Conservation (phyloP, 2,113 vertebrate genomes). For the Lamprologus speciosus region DNA sequence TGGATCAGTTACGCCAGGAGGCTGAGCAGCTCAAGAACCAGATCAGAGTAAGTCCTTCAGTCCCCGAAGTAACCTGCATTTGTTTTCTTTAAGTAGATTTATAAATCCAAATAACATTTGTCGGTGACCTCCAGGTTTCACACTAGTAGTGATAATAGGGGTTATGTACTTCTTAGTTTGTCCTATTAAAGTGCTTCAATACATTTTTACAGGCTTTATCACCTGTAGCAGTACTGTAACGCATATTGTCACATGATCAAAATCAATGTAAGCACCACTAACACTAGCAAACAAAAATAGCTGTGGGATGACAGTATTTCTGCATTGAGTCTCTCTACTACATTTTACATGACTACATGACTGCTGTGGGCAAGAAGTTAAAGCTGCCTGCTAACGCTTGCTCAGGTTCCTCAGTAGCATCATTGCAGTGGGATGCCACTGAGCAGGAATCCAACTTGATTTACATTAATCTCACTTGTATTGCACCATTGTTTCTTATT, state of each 20-base stretch:
- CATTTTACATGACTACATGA: background rate
- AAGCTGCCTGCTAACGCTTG: background rate
- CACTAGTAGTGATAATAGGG: background rate
- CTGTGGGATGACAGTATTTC: background rate
- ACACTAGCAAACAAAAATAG: background rate
- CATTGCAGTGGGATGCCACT: background rate
- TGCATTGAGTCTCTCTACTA: background rate
- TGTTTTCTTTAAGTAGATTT: background rate
- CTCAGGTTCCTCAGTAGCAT: background rate
- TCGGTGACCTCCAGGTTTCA: background rate
- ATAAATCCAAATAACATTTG: background rate
- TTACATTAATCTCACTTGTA: background rate
- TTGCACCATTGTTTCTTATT: background rate
- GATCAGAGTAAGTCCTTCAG: slow-evolving; percentile 83
- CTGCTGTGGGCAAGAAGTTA: background rate
- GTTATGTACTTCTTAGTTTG: background rate
- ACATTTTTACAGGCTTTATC: background rate
- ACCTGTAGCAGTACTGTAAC: background rate
- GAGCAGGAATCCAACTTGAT: background rate
- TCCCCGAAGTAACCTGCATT: background rate
- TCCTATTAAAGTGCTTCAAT: background rate
- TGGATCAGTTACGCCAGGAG: slow-evolving; percentile 99
- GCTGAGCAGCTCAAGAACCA: slow-evolving; percentile 99
- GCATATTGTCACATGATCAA: background rate
- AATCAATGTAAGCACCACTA: background rate